A percentile compares a stretch with the other conserved stretches of the same genome.
These are phyloP conservation scores for Archaeoteleia sp. DNA, from an alignment of 2,888 invertebrate genomes.

Conservation along the genomic window DNA sequence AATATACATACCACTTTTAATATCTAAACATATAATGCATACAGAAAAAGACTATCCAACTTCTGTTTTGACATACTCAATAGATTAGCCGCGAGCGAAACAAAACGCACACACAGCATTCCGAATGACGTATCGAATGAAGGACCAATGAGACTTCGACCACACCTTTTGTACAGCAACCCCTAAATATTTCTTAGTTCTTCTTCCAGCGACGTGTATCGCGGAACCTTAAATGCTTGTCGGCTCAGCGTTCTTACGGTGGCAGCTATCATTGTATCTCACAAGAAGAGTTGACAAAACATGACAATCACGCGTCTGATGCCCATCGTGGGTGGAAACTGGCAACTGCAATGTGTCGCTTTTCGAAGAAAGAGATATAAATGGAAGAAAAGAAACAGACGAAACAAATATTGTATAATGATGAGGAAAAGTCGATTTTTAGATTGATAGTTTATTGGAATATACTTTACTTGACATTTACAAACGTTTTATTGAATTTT, in stretches of 20 bases:
- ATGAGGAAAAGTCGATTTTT: too few relatives aligned
- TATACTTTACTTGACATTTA: too few relatives aligned
- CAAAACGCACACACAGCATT: conserved; percentile 18
- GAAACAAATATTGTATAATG: conserved; percentile 65
- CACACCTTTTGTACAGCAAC: conserved; percentile 54
- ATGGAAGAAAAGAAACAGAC: conserved; percentile 52
- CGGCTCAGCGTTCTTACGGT: conserved; percentile 16
- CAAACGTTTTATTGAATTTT: too few relatives aligned
- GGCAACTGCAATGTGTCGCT: conserved; percentile 31
- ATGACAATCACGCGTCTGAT: conserved; percentile 70
- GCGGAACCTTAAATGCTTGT: conserved; percentile 1
- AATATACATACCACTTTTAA: too few relatives aligned
- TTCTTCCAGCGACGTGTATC: conserved; percentile 1
- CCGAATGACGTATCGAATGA: conserved; percentile 66
- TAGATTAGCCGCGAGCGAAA: background rate
- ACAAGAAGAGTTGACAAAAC: conserved; percentile 73
- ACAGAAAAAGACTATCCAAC: too few relatives aligned
- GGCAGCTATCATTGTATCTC: conserved; percentile 57
- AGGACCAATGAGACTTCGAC: conserved; percentile 60
- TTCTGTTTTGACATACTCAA: too few relatives aligned
- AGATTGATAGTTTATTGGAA: too few relatives aligned
- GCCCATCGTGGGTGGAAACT: conserved; percentile 59
- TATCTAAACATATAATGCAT: too few relatives aligned
- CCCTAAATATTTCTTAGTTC: conserved; percentile 21
- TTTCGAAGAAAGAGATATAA: conserved; percentile 43